Evolutionary conservation across 2,888 invertebrate species (phyloP).

Genomic region (Agonum fuliginosum): DNA sequence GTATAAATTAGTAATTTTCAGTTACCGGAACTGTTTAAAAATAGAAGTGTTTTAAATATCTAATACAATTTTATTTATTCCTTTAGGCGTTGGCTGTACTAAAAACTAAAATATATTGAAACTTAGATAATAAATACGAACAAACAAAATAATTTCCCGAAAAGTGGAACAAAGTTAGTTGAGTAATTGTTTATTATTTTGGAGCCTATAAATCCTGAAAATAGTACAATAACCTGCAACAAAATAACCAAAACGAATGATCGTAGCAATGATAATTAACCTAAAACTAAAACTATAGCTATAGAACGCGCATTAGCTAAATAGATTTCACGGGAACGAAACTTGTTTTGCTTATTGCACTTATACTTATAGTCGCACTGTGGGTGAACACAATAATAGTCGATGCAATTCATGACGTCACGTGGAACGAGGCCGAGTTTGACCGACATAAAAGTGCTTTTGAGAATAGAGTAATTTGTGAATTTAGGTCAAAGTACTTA

Average conservation of each 20-base stretch:
- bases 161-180: too few species aligned
- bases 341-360: conserved; percentile 2
- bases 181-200: conserved; percentile 2
- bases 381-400: conserved; percentile 19
- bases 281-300: background rate
- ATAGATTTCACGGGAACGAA: background rate
- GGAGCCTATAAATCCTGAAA: background rate
- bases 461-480: conserved; percentile 59
- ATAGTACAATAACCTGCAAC: background rate
- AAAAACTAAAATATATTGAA: too few species aligned
- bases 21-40: too few species aligned
- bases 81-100: too few species aligned
- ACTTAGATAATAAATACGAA: too few species aligned
- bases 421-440: conserved; percentile 49
- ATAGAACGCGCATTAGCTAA: background rate
- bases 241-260: background rate
- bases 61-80: too few species aligned
- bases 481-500: conserved; percentile 58
- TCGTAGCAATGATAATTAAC: background rate
- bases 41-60: too few species aligned
- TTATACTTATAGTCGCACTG: too few species aligned
- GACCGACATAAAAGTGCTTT: conserved; percentile 59
- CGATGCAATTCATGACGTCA: conserved; percentile 52
- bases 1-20: too few species aligned
- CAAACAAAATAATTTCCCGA: too few species aligned